Base-by-base conservation (phyloP, 2,113 vertebrate species). In the Cheilinus undulatus region DNA sequence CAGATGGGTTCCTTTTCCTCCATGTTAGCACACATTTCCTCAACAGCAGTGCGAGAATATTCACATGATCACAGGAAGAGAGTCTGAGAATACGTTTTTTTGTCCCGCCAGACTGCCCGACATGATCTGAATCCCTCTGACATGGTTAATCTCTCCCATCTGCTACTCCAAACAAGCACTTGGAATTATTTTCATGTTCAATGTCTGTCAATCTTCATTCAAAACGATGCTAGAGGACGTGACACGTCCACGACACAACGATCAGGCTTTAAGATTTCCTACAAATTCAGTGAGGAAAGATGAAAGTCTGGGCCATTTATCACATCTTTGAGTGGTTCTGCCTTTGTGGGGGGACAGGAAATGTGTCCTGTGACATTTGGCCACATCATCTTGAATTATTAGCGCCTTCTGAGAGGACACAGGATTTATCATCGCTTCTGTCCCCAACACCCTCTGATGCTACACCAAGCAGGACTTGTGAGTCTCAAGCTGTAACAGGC, bases 351-450 rank as follows among this genome's bases (percentile, higher is more conserved):
- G 34, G 67, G 72, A 85, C 80, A 90, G 86, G 82, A 89, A 91
- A 93, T 91, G 68, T 88, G 84, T 91, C 87, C 86, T 80, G 76
- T 90, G 90, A 92, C 91, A 93, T 93, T 92, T 92, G 85, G 88
- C 86, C 85, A 87, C 85, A 89, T 92, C 89, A 90, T 91, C 84
- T 88, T 91, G 86, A 93, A 89, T 90, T 86, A 87, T 92, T 91
- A 92, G 83, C 88, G 66, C 89, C 84, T 85, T 78, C 73, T 76
- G 81, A 82, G 79, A 88, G 87, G 88, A 92, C 86, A 84, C 85
- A 86, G 88, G 81, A 92, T 93, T 88, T 86, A 90, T 93, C 92
- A 89, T 83, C 57, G 78, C 85, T 83, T 86, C 85, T 88, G 80
- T 87, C 82, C 32, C 80, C 64, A 79, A 87, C 85, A 88, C 89